Base-by-base conservation (phyloP, 2,113 vertebrate genomes). In the Onychorhynchus coronatus region DNA sequence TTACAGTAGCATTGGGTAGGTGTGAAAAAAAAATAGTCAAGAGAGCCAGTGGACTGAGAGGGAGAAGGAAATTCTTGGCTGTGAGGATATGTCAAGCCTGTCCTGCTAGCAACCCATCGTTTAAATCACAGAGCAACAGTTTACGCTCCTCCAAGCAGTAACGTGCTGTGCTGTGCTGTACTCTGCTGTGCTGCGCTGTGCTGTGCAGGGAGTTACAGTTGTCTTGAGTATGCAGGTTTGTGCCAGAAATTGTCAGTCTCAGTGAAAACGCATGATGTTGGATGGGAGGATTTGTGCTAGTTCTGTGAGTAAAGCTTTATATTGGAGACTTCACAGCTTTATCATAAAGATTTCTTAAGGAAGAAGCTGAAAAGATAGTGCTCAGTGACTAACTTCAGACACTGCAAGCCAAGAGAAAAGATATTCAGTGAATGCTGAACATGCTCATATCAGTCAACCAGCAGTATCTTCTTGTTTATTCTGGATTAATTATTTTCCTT, bases 331-430 rank as follows among this genome's bases (percentile, higher is more conserved):
- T 91, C 61, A 90, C 27, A 83, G 17, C 42, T 93, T 91, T 65
- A 62, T 85, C 85, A 67, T 75, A 61, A 59, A 79, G 53, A 80
- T 88, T 93, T 81, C 93, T 93, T 83, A 89, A 83, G 85, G 81
- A 97, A 80, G 94, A 92, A 65, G n/a, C 58, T 44, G 76, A 75
- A 94, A 95, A 42, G 39, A 76, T 55, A 37, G 78, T 61, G 41
- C 81, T 91, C 62, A 71, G 78, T 88, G 80, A 92, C 87, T 93
- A 81, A 89, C 62, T 93, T 89, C 81, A 91, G 83, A 59, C 25
- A 83, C 19, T 33, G 16, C 9, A 72, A 94, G 85, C 27, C 39
- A 88, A 67, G 70, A 61, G 33, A 56, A 81, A 89, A 68, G 17
- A 75, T 65, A 66, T 9, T 55, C 72, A 83, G 31, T 80, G 52